These are phyloP conservation scores for Ceratina australensis DNA, from an alignment of 1,140 invertebrate genomes.

Conservation along the genomic window DNA sequence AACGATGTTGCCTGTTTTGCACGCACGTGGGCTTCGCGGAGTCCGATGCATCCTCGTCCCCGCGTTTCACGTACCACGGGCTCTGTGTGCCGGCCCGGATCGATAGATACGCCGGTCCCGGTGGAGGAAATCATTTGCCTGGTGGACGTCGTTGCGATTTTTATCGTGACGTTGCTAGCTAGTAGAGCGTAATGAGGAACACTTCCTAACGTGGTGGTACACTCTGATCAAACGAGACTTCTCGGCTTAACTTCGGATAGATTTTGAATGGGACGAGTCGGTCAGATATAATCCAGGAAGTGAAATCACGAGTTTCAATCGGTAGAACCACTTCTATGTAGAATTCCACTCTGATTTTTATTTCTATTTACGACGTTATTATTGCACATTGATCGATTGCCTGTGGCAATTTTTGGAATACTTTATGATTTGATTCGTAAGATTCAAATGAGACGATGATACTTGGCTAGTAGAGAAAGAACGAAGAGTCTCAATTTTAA, in stretches of 20 bases:
- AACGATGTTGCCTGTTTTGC: slow-evolving; percentile 63
- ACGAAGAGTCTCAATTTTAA: too few species aligned
- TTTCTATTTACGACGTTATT: not conserved
- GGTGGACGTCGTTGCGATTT: slow-evolving; percentile 25
- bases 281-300: slow-evolving; percentile 25
- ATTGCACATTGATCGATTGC: not conserved
- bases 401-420: too few species aligned
- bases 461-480: too few species aligned
- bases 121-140: slow-evolving; percentile 25
- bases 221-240: slow-evolving; percentile 9
- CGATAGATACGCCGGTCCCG: slow-evolving; percentile 47
- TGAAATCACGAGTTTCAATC: not conserved
- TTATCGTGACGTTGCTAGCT: slow-evolving; percentile 7
- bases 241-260: not conserved
- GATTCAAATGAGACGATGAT: too few species aligned
- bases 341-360: too few species aligned
- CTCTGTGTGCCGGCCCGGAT: slow-evolving; percentile 9
- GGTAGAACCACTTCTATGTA: too few species aligned
- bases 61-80: slow-evolving; percentile 10
- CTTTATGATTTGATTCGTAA: too few species aligned
- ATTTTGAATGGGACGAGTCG: slow-evolving; percentile 33
- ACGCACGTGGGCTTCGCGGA: slow-evolving; percentile 55
- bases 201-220: not conserved
- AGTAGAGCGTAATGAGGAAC: slow-evolving; percentile 30
- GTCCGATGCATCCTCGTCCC: slow-evolving; percentile 5